phyloP scores from a whole-genome alignment of 2,113 vertebrate species.

The Myodes glareolus region DNA sequence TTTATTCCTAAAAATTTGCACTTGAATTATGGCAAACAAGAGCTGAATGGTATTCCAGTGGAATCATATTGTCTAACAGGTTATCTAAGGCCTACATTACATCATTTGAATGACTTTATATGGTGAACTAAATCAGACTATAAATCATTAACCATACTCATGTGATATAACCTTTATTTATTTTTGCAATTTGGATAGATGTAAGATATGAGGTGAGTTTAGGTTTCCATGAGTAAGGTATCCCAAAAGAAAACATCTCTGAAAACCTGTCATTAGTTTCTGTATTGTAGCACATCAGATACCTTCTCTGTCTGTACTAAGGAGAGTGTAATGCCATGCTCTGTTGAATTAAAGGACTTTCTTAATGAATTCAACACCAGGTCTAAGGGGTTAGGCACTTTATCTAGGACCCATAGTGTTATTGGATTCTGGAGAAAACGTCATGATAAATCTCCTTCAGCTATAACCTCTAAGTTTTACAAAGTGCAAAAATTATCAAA shows the following conservation, averaged over 20 bases:
- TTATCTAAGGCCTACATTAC: neutral
- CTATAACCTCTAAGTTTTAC: neutral
- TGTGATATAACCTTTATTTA: no score
- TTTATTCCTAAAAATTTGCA: neutral
- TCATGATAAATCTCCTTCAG: neutral
- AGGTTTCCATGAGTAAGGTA: neutral
- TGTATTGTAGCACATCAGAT: neutral
- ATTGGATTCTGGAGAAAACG: neutral
- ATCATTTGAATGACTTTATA: neutral
- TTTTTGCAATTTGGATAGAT: neutral
- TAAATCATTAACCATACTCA: neutral
- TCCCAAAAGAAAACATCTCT: neutral
- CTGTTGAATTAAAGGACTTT: neutral
- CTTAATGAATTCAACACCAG: neutral
- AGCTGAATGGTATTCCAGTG: no score
- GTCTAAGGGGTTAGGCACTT: neutral
- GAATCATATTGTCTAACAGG: neutral
- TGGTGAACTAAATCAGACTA: neutral
- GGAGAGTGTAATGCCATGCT: neutral
- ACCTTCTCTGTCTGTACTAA: neutral
- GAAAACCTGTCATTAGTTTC: neutral
- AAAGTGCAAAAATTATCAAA: neutral
- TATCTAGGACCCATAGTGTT: neutral
- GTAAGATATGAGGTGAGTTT: neutral
- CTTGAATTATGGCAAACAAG: neutral